Evolutionary conservation across 2,888 invertebrate genomes (phyloP), one percentile per base, ranked within the genome.

Genomic region (Volucella inflata): DNA sequence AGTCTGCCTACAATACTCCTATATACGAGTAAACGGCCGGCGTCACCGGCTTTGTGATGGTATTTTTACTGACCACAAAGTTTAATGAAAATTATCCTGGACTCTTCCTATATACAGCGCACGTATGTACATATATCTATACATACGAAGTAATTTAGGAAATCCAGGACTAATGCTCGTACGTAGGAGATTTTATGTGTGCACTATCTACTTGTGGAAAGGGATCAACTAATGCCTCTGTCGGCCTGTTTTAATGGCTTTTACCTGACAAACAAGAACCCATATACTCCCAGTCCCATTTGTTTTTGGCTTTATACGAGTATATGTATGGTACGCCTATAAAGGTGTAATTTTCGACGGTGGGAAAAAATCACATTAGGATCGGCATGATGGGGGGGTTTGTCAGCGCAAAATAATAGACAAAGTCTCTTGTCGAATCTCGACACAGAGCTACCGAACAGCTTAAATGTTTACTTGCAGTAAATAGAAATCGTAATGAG

Each of bases 51-150:
- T 53, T 51, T 79, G 64, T 75, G 62, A 75, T 79, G 78, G 70
- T 84, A 70, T 75, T 80, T 85, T 80, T 80, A 84, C 80, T 85
- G 85, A 85, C 85, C 85, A 85, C 85, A 77, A 72, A 81, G 67
- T 81, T 85, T 85, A 85, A 85, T 81, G 85, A 85, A 81, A 81
- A 81, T 81, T 77, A 85, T 77, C 81, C 67, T 55, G 70, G 30
- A 74, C 67, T 80, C 77, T 42, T 53, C 44, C 64, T 65, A 55
- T 38, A 12, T 21, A 65, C 42, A 57, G 40, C 42, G 50, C 46
- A 70, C 9, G 8, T n/a, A 2, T 10, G 10, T 21, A 21, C 16
- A 14, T 12, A 53, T 42, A 60, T 46, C 16, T 40, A 10, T 21
- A 21, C 17, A 16, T 38, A 67, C 44, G 11, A 60, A 50, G 74